Percentiles rank a stretch among this genome's conserved stretches.
These are phyloP conservation scores for Eubasilissa splendida DNA, from an alignment of 2,888 invertebrate species.

Conservation along the genomic window DNA sequence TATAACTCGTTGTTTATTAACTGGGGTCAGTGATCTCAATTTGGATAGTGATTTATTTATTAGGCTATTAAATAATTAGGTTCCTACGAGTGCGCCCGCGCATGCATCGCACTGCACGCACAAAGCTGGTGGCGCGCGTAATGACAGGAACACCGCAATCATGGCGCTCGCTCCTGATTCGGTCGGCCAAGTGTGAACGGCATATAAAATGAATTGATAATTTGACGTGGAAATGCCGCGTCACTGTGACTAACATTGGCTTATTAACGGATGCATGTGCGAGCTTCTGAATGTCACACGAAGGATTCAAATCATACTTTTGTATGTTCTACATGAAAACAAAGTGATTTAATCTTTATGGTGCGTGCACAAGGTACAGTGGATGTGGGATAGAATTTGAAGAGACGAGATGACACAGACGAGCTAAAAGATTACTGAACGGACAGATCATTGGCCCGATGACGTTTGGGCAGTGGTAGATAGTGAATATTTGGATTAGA, in stretches of 20 bases:
- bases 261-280: no score
- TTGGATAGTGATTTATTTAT: not conserved
- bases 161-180: slow-evolving; percentile 17
- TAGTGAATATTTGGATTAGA: no score
- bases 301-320: no score
- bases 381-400: no score
- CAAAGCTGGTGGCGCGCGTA: not conserved
- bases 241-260: not conserved
- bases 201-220: slow-evolving; percentile 10
- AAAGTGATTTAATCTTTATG: no score
- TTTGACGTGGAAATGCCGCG: slow-evolving; percentile 2
- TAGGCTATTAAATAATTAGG: not conserved
- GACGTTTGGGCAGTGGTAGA: no score
- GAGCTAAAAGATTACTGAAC: no score
- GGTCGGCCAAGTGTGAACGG: slow-evolving; percentile 17
- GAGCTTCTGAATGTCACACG: no score
- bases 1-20: not conserved
- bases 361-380: no score
- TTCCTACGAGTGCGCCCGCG: not conserved
- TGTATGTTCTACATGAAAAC: no score
- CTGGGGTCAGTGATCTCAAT: not conserved
- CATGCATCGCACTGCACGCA: not conserved
- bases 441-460: no score
- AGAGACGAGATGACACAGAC: no score
- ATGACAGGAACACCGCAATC: slow-evolving; percentile 28